Evolutionary conservation across 2,888 invertebrate genomes (phyloP).

Genomic region (Cantharis lateralis): DNA sequence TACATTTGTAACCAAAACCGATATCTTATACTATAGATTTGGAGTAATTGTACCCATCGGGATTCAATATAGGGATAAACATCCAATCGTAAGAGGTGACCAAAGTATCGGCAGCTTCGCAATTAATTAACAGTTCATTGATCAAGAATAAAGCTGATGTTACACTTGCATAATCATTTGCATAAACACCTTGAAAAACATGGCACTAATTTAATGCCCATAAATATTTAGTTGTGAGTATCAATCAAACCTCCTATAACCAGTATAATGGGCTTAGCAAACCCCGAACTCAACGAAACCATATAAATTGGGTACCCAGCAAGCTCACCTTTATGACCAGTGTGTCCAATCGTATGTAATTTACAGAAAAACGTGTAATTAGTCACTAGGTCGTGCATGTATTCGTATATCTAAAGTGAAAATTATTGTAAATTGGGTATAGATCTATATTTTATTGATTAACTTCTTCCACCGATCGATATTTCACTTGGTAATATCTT

Average conservation of each 20-base stretch:
- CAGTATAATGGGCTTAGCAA: neutral
- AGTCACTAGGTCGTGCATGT: neutral
- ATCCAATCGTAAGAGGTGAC: slow-evolving; percentile 6
- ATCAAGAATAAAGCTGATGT: slow-evolving; percentile 3
- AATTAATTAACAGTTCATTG: slow-evolving; percentile 5
- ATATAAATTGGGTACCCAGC: neutral
- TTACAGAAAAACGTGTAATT: slow-evolving; percentile 8
- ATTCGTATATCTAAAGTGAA: neutral
- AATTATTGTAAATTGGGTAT: neutral
- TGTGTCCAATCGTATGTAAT: neutral
- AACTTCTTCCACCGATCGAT: slow-evolving; percentile 2
- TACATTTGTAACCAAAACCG: neutral
- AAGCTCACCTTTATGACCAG: neutral
- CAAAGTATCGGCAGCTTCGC: neutral
- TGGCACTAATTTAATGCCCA: neutral
- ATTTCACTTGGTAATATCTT: slow-evolving; percentile 8
- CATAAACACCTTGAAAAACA: neutral
- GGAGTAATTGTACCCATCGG: slow-evolving; percentile 9
- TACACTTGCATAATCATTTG: neutral
- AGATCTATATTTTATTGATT: neutral
- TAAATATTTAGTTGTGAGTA: neutral
- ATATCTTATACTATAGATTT: neutral
- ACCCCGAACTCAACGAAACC: neutral
- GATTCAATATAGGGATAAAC: slow-evolving; percentile 6
- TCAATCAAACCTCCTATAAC: neutral